Percentiles rank a stretch among this genome's conserved stretches.
Conservation (phyloP, 1,140 invertebrate species). For the Lysiphlebus fabarum region DNA sequence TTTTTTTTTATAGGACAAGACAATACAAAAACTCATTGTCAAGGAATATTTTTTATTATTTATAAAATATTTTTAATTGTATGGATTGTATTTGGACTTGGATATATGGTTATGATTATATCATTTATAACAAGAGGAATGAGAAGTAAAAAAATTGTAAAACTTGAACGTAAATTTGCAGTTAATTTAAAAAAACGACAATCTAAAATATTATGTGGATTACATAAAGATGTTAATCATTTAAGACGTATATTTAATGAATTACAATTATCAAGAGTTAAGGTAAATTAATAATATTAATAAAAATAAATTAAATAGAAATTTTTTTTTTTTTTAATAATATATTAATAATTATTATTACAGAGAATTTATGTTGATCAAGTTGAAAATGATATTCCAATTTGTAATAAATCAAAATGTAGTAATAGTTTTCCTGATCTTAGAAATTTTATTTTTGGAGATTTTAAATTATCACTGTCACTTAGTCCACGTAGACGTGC, state of each 20-base stretch:
- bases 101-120: slow-evolving; percentile 88
- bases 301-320: slow-evolving; percentile 15
- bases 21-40: slow-evolving; percentile 50
- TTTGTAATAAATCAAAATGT: slow-evolving; percentile 35
- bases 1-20: slow-evolving; percentile 46
- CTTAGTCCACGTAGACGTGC: slow-evolving; percentile 47
- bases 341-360: slow-evolving; percentile 16
- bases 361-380: slow-evolving; percentile 51
- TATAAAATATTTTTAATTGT: slow-evolving; percentile 74
- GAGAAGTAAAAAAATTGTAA: slow-evolving; percentile 70
- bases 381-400: slow-evolving; percentile 42
- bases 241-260: slow-evolving; percentile 74
- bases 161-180: slow-evolving; percentile 72
- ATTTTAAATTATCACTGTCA: slow-evolving; percentile 32
- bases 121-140: slow-evolving; percentile 76
- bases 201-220: slow-evolving; percentile 72
- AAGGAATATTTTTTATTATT: slow-evolving; percentile 60
- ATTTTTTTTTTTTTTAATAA: slow-evolving; percentile 8
- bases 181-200: slow-evolving; percentile 73
- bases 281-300: slow-evolving; percentile 55
- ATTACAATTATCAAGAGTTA: slow-evolving; percentile 72
- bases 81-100: slow-evolving; percentile 88
- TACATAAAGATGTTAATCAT: slow-evolving; percentile 72
- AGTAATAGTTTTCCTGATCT: slow-evolving; percentile 52
- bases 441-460: slow-evolving; percentile 41